These are phyloP conservation scores for Phoeniculus purpureus DNA, from an alignment of 2,797 vertebrate species.

Conservation along the genomic window DNA sequence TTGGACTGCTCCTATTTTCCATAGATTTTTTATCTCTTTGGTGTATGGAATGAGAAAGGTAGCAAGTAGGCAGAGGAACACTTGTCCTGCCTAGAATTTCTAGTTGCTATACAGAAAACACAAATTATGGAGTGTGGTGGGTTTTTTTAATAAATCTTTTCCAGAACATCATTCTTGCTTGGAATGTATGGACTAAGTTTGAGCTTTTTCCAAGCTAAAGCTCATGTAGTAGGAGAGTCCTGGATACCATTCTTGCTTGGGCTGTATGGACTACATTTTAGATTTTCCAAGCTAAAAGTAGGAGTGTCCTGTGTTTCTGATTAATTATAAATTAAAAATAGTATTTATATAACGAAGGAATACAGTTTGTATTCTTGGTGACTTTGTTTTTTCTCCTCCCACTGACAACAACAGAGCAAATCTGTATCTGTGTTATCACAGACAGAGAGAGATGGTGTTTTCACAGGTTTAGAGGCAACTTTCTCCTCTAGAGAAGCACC, in stretches of 20 bases:
- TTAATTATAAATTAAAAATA: not conserved
- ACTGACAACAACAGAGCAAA: not conserved
- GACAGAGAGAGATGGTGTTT: not conserved
- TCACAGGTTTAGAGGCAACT: not conserved
- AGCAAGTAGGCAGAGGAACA: not conserved
- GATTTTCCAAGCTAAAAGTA: not conserved
- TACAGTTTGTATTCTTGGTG: not conserved
- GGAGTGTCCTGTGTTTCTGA: not conserved
- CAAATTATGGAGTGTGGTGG: not conserved
- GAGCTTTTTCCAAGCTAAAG: not conserved
- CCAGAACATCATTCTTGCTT: not conserved
- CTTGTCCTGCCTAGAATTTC: not conserved
- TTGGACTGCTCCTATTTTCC: not conserved
- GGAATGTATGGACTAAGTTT: not conserved
- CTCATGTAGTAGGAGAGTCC: not conserved
- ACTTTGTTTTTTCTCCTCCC: not conserved
- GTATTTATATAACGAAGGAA: not conserved
- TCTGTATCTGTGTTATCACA: accelerated
- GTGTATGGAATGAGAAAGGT: not conserved
- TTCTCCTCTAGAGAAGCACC: not conserved
- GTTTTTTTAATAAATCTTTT: not conserved
- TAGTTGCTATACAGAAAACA: not conserved
- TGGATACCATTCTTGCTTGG: not conserved
- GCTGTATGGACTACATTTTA: not conserved
- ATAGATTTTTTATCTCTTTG: not conserved